These are phyloP conservation scores for Eclectus roratus DNA, from an alignment of 2,113 vertebrate genomes.

Conservation along the genomic window DNA sequence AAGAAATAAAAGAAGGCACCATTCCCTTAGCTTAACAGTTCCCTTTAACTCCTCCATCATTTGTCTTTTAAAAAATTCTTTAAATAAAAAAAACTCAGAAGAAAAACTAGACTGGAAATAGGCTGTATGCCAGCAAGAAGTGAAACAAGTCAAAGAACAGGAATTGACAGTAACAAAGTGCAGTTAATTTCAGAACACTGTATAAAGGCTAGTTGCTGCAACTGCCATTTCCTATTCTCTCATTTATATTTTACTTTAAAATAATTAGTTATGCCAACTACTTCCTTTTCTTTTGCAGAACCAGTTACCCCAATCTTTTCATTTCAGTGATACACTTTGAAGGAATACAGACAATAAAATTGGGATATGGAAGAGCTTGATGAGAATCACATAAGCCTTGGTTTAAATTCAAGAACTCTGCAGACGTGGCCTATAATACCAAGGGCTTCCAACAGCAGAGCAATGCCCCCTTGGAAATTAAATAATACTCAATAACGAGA, in stretches of 20 bases:
- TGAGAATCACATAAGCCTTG: not conserved
- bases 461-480: not conserved
- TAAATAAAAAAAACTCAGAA: not conserved
- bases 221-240: not conserved
- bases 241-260: not conserved
- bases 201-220: not conserved
- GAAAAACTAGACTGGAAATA: not conserved
- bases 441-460: not conserved
- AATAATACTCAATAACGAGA: not conserved
- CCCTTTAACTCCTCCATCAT: not conserved
- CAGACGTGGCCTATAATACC: not conserved
- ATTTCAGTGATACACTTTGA: not conserved
- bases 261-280: not conserved
- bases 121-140: not conserved
- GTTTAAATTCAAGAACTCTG: not conserved
- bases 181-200: not conserved
- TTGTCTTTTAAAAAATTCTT: not conserved
- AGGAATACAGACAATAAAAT: not conserved
- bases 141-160: not conserved
- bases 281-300: not conserved
- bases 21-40: not conserved
- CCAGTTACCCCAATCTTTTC: not conserved
- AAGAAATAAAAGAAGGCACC: not conserved
- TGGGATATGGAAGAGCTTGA: not conserved
- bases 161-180: not conserved